Evolutionary conservation across 2,888 invertebrate genomes (phyloP), one percentile per base, ranked within the genome.

Genomic region (Rotaria macrura): DNA sequence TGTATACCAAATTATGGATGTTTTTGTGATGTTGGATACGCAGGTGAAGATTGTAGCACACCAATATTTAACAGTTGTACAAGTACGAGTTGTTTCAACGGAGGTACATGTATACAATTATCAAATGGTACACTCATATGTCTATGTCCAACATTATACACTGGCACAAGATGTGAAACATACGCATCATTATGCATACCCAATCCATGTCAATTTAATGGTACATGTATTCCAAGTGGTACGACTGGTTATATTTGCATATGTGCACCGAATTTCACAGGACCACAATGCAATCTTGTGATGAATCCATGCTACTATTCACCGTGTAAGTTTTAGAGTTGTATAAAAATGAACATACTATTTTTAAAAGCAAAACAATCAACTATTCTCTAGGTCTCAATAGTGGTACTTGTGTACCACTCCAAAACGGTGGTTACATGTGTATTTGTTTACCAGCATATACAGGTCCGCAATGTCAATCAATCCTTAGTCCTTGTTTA

Each of bases 381-480:
- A 47, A 47, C 9, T 14, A 47, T 47, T 83, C 23, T 47, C n/a
- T 47, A 47, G 83, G 49, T 49, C 20, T 43, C 52, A 54, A 52
- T 34, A 34, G 25, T 52, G 49, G 52, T 49, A 84, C 54, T 34
- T 52, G 84, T 54, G 10, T 79, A 79, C 40, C 79, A n/a, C 79
- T 79, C 34, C n/a, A 29, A 29, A 86, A 79, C 38, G 86, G 86
- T 40, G 65, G 34, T 20, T 86, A 86, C 34, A 43, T 12, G 29
- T 97, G 91, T 87, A 72, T 87, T 9, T 91, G 91, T 87, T 89
- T 87, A 6, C 88, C 89, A 7, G 90, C 90, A 1, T 91, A 88
- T 87, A 89, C 89, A 0, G 97, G 97, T 0, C 94, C 94, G 0
- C 92, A 96, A 85, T 86, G 86, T 57, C 49, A 54, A 55, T 79